Evolutionary conservation across 1,140 invertebrate species (phyloP).

Genomic region (Lasioglossum baleicum): DNA sequence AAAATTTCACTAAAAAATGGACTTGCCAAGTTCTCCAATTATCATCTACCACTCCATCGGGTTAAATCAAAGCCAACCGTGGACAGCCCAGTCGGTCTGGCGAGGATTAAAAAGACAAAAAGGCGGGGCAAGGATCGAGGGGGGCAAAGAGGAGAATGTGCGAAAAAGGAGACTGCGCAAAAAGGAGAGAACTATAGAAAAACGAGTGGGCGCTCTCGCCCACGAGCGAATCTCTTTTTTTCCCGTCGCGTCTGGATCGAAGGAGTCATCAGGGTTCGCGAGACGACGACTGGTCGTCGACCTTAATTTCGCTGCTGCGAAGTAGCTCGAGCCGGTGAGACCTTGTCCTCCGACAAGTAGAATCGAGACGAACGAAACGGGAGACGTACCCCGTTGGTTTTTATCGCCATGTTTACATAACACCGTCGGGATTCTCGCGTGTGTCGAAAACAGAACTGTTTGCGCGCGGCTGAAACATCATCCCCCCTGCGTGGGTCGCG

Average conservation of each 20-base stretch:
- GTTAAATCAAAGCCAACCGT: too few species aligned
- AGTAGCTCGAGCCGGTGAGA: neutral
- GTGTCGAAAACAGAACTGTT: slow-evolving; percentile 17
- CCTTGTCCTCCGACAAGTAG: neutral
- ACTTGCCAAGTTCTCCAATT: too few species aligned
- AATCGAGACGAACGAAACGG: too few species aligned
- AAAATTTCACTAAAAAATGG: too few species aligned
- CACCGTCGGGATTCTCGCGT: neutral
- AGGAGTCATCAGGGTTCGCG: slow-evolving; percentile 15
- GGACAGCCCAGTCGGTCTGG: too few species aligned
- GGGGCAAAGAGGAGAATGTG: neutral
- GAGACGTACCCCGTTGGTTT: neutral
- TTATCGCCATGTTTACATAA: slow-evolving; percentile 15
- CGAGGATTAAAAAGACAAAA: neutral
- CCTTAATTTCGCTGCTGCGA: slow-evolving; percentile 20
- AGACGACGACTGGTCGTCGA: slow-evolving; percentile 15
- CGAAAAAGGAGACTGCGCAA: neutral
- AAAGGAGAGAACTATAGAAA: neutral
- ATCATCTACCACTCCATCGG: too few species aligned
- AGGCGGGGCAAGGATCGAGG: neutral
- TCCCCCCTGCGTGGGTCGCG: neutral
- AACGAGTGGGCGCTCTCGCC: neutral
- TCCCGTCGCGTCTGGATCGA: slow-evolving; percentile 20
- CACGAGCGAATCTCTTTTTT: neutral
- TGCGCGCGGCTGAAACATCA: neutral